Evolutionary conservation across 2,888 invertebrate genomes (phyloP).

Genomic region (Periphyllus acericola): DNA sequence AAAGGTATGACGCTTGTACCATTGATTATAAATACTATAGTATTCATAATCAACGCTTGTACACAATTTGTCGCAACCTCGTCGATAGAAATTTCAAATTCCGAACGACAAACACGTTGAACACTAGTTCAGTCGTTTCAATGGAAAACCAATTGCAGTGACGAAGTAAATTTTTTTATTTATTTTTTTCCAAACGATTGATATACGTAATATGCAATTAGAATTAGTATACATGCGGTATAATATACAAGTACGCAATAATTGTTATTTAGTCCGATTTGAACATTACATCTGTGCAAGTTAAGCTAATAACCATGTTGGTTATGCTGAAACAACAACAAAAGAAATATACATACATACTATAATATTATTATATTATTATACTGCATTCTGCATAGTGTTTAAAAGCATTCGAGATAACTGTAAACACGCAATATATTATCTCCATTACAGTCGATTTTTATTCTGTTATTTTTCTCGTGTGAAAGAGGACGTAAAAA

Average conservation of each 20-base stretch:
- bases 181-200: background rate
- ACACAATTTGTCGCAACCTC: background rate
- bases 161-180: too few species aligned
- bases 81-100: background rate
- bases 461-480: background rate
- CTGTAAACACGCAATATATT: background rate
- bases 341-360: background rate
- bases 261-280: background rate
- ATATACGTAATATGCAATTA: background rate
- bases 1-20: background rate
- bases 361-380: background rate
- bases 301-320: background rate
- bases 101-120: background rate
- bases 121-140: background rate
- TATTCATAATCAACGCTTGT: too few species aligned
- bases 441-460: background rate
- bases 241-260: background rate
- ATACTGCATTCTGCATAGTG: background rate
- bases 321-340: background rate
- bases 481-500: background rate
- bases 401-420: background rate
- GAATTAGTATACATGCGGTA: background rate
- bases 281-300: background rate
- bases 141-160: background rate
- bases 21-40: too few species aligned